phyloP scores from a whole-genome alignment of 2,888 invertebrate species.

The Epinotia brunnichana region DNA sequence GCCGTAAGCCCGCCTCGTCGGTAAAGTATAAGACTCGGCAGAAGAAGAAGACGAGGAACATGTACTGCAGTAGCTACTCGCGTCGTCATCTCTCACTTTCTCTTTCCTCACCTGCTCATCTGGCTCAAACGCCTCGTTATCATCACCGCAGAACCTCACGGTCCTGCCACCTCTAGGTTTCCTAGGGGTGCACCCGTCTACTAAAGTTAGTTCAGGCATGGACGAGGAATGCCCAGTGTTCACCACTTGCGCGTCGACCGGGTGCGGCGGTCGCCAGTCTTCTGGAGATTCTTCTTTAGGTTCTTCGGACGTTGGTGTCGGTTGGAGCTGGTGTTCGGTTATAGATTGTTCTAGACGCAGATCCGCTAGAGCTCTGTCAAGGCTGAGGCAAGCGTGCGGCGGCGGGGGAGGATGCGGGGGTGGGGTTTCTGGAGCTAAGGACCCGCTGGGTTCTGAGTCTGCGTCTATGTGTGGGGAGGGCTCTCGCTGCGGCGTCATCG shows the following conservation, averaged over 20 bases:
- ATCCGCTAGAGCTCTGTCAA: slow-evolving; percentile 77
- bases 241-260: slow-evolving; percentile 78
- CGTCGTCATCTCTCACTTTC: slow-evolving; percentile 84
- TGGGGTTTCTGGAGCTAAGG: slow-evolving; percentile 82
- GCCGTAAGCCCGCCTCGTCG: slow-evolving; percentile 92
- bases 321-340: slow-evolving; percentile 87
- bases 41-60: slow-evolving; percentile 96
- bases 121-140: slow-evolving; percentile 77
- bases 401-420: slow-evolving; percentile 77
- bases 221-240: slow-evolving; percentile 82
- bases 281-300: slow-evolving; percentile 70
- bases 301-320: slow-evolving; percentile 73
- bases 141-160: slow-evolving; percentile 77
- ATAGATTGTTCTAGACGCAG: slow-evolving; percentile 87
- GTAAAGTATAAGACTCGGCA: slow-evolving; percentile 93
- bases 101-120: slow-evolving; percentile 70
- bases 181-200: slow-evolving; percentile 70
- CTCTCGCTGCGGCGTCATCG: slow-evolving; percentile 84
- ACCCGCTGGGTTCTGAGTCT: slow-evolving; percentile 84
- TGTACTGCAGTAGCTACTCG: slow-evolving; percentile 92
- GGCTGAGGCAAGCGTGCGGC: slow-evolving; percentile 74
- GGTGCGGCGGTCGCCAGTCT: slow-evolving; percentile 82
- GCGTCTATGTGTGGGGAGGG: slow-evolving; percentile 84
- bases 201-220: slow-evolving; percentile 78
- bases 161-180: slow-evolving; percentile 73